Base-by-base conservation (phyloP, 2,888 invertebrate genomes). In the Formica aserva region DNA sequence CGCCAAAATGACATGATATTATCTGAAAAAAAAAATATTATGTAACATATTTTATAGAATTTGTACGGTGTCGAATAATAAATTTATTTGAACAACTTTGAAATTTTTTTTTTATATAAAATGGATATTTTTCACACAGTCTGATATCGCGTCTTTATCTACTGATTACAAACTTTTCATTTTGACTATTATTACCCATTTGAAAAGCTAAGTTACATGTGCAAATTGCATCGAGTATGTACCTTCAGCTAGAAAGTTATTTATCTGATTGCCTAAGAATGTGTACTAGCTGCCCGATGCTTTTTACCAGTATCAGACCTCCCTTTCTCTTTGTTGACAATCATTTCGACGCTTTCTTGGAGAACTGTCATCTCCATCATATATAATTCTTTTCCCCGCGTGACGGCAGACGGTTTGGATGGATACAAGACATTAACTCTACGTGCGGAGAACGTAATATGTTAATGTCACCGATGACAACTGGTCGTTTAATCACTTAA, bases 401-500 rank as follows among this genome's bases (percentile, higher is more conserved):
- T 60, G 84, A 88, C 86, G 84, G 86, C 86, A 87, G 76, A 83
- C 84, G 86, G 87, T 87, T 89, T 85, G 86, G 90, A 86, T 86
- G 88, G 89, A 87, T 88, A 92, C 92, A 91, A 91, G 92, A 91
- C 91, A 91, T 91, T 91, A 92, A 92, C 92, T 90, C 85, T 76
- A 74, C 86, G 87, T 74, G 85, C 87, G 83, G 87, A 77, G 86
- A 85, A 83, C 90, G 89, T 90, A 91, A 91, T 91, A 91, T 92
- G 90, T 92, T 92, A 92, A 87, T 89, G 91, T 91, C 91, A 93
- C 91, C 88, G 92, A 93, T 92, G 93, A 93, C 93, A 93, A 93
- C 92, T 90, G 86, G 87, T 91, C 92, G 91, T 92, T 93, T 93
- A 93, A 93, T 93, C 92, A 92, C 93, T 93, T 93, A 92, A 91